Percentiles rank a stretch among this genome's conserved stretches.
phyloP scores from a whole-genome alignment of 2,888 invertebrate species.

The Troilus luridus region DNA sequence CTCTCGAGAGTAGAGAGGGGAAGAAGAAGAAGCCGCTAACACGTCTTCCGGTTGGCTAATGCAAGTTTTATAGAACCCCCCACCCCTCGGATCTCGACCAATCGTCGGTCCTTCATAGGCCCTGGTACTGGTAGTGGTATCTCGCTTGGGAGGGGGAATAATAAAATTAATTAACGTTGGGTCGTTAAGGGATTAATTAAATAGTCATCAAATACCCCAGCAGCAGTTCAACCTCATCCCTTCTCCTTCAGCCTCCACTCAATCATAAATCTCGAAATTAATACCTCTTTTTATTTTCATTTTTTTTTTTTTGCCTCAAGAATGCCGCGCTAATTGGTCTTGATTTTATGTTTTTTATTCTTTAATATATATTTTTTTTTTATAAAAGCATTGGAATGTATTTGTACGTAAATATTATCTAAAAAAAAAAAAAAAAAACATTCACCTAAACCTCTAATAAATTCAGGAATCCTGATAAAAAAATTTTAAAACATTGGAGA shows the following conservation, averaged over 20 bases:
- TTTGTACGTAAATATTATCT: neutral
- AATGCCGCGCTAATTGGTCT: neutral
- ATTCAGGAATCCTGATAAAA: too few relatives aligned
- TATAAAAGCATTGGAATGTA: neutral
- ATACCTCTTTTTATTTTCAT: neutral
- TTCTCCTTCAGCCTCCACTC: neutral
- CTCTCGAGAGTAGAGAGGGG: too few relatives aligned
- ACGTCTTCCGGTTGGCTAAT: neutral
- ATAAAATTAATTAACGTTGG: conserved; percentile 16
- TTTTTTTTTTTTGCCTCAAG: neutral
- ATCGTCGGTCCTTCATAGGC: neutral
- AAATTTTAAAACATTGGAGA: too few relatives aligned
- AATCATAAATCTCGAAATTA: neutral
- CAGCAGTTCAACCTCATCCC: neutral
- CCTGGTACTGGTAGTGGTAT: neutral
- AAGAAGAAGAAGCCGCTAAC: too few relatives aligned
- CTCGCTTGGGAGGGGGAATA: neutral
- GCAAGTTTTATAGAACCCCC: neutral
- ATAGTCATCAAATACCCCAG: neutral
- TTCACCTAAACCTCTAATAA: too few relatives aligned
- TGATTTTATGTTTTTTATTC: neutral
- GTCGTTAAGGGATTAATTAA: conserved; percentile 33
- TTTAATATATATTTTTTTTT: neutral
- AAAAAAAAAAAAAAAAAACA: neutral
- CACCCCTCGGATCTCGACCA: neutral